These are phyloP conservation scores for Girardia tigrina DNA, from an alignment of 2,888 invertebrate species.

Conservation along the genomic window DNA sequence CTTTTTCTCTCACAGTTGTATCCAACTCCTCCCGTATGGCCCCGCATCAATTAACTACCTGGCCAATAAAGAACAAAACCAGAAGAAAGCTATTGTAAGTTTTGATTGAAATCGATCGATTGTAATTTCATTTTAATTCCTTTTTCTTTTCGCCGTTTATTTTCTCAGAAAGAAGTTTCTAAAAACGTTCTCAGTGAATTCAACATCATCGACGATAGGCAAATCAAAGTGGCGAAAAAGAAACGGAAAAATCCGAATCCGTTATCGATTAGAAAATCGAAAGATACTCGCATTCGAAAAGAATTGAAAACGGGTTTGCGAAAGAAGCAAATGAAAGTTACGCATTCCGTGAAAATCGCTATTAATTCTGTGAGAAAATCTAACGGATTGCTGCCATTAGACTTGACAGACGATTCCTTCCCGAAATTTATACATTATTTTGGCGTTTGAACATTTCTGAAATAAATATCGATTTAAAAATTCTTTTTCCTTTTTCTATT, in stretches of 20 bases:
- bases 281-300: background rate
- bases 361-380: background rate
- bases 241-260: background rate
- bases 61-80: background rate
- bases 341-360: background rate
- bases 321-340: background rate
- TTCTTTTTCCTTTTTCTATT: no score
- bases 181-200: background rate
- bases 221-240: background rate
- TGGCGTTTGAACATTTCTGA: no score
- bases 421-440: background rate
- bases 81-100: background rate
- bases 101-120: no score
- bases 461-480: no score
- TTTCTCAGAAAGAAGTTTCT: slow-evolving; percentile 15
- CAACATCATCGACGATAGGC: background rate
- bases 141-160: no score
- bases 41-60: background rate
- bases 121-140: background rate
- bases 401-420: background rate
- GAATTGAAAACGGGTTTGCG: background rate
- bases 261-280: background rate
- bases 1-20: background rate
- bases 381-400: background rate
- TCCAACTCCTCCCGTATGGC: background rate